A percentile compares a stretch with the other conserved stretches of the same genome.
Conservation (phyloP, 2,797 vertebrate genomes). For the Enteromius mattozi region DNA sequence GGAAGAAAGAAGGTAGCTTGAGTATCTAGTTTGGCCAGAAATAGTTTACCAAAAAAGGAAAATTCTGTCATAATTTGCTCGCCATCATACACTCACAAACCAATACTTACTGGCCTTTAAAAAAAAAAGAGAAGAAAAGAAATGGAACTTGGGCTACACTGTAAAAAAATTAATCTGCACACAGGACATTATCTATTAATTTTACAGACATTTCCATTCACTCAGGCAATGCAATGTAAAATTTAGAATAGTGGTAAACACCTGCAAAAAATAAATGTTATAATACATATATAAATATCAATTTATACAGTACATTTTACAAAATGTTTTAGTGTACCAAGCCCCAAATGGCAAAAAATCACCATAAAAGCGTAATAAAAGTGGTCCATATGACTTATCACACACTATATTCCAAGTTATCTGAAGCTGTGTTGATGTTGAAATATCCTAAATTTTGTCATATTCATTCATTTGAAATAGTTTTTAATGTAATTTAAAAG, state of each 20-base stretch:
- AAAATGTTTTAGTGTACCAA: neutral
- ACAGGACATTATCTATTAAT: neutral
- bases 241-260: neutral
- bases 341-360: neutral
- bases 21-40: constrained; percentile 1
- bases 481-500: no score
- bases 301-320: neutral
- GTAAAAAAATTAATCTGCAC: neutral
- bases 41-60: constrained; percentile 10
- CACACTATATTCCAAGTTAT: neutral
- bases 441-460: neutral
- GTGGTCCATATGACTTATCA: neutral
- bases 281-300: no score
- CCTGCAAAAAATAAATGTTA: neutral
- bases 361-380: neutral
- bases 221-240: neutral
- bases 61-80: neutral
- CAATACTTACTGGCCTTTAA: neutral
- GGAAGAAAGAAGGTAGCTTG: neutral
- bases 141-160: neutral
- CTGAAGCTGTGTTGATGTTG: neutral
- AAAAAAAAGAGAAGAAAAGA: no score
- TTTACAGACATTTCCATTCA: neutral
- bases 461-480: neutral
- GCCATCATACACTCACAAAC: neutral